Evolutionary conservation across 2,113 vertebrate species (phyloP).

Genomic region (Macheiramphus alcinus): DNA sequence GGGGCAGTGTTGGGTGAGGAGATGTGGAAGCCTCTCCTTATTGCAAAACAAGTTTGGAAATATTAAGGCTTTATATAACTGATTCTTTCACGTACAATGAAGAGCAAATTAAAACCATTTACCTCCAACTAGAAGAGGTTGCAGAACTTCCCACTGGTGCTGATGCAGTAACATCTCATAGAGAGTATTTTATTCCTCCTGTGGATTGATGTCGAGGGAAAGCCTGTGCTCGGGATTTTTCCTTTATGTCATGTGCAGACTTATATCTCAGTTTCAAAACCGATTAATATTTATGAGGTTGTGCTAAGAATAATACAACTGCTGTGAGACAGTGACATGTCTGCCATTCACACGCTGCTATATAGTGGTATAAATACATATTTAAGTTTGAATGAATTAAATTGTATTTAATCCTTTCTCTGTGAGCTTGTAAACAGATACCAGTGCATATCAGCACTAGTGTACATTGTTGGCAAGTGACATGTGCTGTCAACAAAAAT

Average conservation of each 20-base stretch:
- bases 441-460: neutral
- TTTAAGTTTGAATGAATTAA: constrained; percentile 17
- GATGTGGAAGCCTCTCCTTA: neutral
- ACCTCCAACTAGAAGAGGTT: neutral
- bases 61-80: neutral
- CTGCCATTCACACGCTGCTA: neutral
- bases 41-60: neutral
- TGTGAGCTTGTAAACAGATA: constrained; percentile 4
- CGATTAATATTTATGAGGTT: constrained; percentile 49
- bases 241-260: neutral
- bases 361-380: neutral
- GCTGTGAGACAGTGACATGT: neutral
- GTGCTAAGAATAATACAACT: neutral
- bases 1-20: neutral
- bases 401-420: constrained; percentile 7
- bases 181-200: neutral
- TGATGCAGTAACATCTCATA: neutral
- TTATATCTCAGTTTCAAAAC: constrained; percentile 1
- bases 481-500: neutral
- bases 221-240: neutral
- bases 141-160: neutral
- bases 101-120: constrained; percentile 17
- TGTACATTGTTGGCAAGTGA: neutral
- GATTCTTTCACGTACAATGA: neutral
- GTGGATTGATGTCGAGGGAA: neutral